These are phyloP conservation scores for Scolanthus callimorphus DNA, from an alignment of 92 coral and sea anemone genomes.

Conservation along the genomic window DNA sequence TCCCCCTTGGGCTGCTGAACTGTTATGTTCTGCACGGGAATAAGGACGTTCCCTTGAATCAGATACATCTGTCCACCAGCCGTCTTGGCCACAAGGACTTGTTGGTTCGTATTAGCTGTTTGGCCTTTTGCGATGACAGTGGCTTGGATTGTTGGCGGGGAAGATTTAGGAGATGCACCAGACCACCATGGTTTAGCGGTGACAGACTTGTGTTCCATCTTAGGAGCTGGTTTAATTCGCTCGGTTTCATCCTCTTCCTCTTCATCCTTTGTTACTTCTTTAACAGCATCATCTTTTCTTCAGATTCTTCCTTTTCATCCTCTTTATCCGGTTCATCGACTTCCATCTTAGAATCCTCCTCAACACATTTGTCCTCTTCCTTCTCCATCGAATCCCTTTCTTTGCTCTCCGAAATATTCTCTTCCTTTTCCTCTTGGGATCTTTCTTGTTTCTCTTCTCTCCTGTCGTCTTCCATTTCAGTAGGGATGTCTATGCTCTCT, in stretches of 20 bases:
- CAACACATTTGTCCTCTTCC: background rate
- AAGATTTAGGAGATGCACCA: too few species aligned
- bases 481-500: background rate
- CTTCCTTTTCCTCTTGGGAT: background rate
- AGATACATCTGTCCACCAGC: conserved; percentile 84
- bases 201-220: too few species aligned
- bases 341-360: background rate
- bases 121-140: conserved; percentile 89
- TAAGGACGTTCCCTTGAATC: conserved; percentile 80
- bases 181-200: too few species aligned
- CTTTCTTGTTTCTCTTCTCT: background rate
- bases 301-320: background rate
- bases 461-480: background rate
- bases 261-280: background rate
- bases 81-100: conserved; percentile 87
- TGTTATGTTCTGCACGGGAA: conserved; percentile 74
- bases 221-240: too few species aligned
- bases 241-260: background rate
- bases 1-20: conserved; percentile 57
- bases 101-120: conserved; percentile 72
- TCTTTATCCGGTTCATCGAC: background rate
- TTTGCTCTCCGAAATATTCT: conserved; percentile 3
- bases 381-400: too few species aligned
- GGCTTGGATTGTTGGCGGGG: conserved; percentile 77
- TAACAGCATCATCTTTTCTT: background rate